Conservation (phyloP, 2,797 vertebrate genomes). For the Syngnathus rostellatus region DNA sequence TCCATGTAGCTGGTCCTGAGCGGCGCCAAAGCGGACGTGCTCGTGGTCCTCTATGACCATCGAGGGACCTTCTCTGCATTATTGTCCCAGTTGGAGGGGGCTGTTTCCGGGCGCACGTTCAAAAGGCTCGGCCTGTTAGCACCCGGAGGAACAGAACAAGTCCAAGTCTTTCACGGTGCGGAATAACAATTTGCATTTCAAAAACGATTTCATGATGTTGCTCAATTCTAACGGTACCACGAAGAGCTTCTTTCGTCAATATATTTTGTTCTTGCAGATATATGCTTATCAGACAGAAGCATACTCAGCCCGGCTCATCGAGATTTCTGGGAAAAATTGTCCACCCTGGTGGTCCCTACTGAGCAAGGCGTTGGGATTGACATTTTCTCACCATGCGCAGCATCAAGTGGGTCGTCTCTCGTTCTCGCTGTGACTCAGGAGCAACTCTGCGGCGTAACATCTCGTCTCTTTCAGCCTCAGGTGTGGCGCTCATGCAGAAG, state of each 20-base stretch:
- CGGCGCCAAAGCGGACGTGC: slow-evolving; percentile 60
- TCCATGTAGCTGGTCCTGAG: slow-evolving; percentile 70
- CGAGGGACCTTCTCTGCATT: slow-evolving; percentile 70
- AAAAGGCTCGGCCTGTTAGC: slow-evolving; percentile 75
- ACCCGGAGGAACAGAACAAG: slow-evolving; percentile 70
- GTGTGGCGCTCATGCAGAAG: slow-evolving; percentile 64
- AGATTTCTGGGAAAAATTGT: slow-evolving; percentile 80
- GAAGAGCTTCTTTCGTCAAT: not conserved
- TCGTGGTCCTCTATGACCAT: slow-evolving; percentile 72
- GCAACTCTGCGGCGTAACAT: not conserved
- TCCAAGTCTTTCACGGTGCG: slow-evolving; percentile 73
- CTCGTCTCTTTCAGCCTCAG: slow-evolving; percentile 58
- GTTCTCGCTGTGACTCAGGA: not conserved
- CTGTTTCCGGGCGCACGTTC: slow-evolving; percentile 55
- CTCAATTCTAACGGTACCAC: not conserved
- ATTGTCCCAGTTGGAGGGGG: slow-evolving; percentile 59
- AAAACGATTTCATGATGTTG: not conserved
- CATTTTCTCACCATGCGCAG: slow-evolving; percentile 76
- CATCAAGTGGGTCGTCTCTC: slow-evolving; percentile 69
- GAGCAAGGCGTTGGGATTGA: slow-evolving; percentile 72
- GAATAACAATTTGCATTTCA: not conserved
- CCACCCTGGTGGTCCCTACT: slow-evolving; percentile 55
- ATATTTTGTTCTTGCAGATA: slow-evolving; percentile 47
- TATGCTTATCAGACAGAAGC: slow-evolving; percentile 61
- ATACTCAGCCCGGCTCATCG: slow-evolving; percentile 64